Conservation (phyloP, 2,888 invertebrate species). For the Sesia apiformis region DNA sequence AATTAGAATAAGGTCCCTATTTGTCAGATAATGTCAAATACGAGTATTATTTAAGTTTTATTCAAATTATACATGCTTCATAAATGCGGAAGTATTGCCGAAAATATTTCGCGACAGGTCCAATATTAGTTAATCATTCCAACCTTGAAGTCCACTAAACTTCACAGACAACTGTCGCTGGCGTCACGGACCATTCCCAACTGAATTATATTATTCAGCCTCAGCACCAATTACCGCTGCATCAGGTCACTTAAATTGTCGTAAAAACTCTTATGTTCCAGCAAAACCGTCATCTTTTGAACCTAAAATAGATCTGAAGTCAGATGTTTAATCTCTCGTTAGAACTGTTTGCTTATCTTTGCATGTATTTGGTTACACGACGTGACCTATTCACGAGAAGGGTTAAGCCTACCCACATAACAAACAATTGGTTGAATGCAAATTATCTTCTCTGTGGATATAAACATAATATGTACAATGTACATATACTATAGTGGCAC, state of each 20-base stretch:
- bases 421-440: not conserved
- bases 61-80: too few relatives aligned
- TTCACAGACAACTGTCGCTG: slow-evolving; percentile 8
- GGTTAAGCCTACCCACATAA: not conserved
- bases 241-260: slow-evolving; percentile 19
- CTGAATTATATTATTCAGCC: slow-evolving; percentile 19
- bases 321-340: slow-evolving; percentile 10
- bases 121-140: slow-evolving; percentile 23
- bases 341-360: slow-evolving; percentile 15
- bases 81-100: not conserved
- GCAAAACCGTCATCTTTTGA: slow-evolving; percentile 12
- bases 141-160: slow-evolving; percentile 33
- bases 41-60: too few relatives aligned
- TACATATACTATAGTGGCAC: too few relatives aligned
- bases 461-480: too few relatives aligned
- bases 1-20: too few relatives aligned
- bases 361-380: slow-evolving; percentile 9
- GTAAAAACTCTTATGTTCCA: slow-evolving; percentile 19
- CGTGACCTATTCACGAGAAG: not conserved
- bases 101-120: not conserved
- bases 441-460: too few relatives aligned
- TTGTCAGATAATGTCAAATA: too few relatives aligned
- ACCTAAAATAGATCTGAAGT: slow-evolving; percentile 19
- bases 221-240: slow-evolving; percentile 3
- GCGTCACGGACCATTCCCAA: slow-evolving; percentile 13